Evolutionary conservation across 1,140 invertebrate species (phyloP), one percentile per base, ranked within the genome.

Genomic region (Euura lappo): DNA sequence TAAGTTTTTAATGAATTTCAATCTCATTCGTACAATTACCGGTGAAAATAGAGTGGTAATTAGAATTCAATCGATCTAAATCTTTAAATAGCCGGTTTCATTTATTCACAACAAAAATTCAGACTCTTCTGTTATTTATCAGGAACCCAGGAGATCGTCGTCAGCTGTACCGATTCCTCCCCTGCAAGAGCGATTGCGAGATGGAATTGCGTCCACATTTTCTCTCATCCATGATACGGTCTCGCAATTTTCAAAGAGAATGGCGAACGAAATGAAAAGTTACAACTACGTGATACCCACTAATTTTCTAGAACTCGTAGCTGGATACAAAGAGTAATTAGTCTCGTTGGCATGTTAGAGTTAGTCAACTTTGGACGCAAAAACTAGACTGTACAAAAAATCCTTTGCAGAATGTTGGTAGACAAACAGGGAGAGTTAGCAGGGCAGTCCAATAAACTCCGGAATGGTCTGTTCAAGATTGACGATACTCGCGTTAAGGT

Each of bases 281-380:
- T 90, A 93, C 79, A 95, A 94, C 85, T 96, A 96, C 83, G 94
- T 96, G 45, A 96, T 95, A 2, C 94, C 95, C 1, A 93, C 92
- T 11, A 96, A 96, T 87, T 97, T 95, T 81, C 87, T 96, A 45
- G 94, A 96, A 80, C 89, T 96, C 2, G 94, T 96, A 7, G 88
- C 91, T 0, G 93, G 94, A 70, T 96, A 96, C 80, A 95, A 96
- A 86, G 89, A 89, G 92, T 95, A 86, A 89, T 87, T 76, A 43
- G 67, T 28, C 28, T 28, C 28, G 28, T 28, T 28, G 28, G 28
- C 28, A 28, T 28, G 1, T 28, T 28, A 28, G 28, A 28, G 28
- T 28, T 28, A 28, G 28, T 28, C 28, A 28, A 28, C 28, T 28
- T 28, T 0, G 28, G 28, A 28, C 28, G 28, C 28, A 28, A 28